Base-by-base conservation (phyloP, 2,888 invertebrate species). In the Mesorhabditis belari region DNA sequence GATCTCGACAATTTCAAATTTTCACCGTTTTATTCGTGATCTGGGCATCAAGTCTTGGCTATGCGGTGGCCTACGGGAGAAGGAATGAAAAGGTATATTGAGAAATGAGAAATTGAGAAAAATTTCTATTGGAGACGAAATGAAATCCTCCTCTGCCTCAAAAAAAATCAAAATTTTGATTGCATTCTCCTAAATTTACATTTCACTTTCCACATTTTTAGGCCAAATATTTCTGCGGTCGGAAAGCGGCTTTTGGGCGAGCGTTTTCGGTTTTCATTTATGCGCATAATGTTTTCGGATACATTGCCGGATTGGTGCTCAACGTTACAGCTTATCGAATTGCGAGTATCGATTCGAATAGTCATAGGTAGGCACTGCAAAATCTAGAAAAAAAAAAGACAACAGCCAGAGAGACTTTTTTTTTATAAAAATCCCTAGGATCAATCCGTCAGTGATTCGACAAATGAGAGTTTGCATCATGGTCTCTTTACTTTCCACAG, bases 191-290 rank as follows among this genome's bases (percentile, higher is more conserved):
- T 19, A 0, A 12, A 17, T 55, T 63, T 25, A 57, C 66, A 67
- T 24, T 63, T 65, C 5, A 57, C 58, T 28, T 62, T 63, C 5
- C 49, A 21, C 35, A 44, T 1, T 49, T 63, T 19, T 27, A 66
- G 66, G 66, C 60, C 0, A 55, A 56, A 19, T 73, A 73, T 57
- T 73, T 65, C 52, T 73, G 73, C 50, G 73, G 73, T 9, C 26
- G 73, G 54, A 73, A 73, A 56, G 73, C 71, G 3, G 70, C 73
- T 1, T 73, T 73, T 53, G 66, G 70, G 19, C 66, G 58, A 26
- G 60, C 60, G 26, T 70, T 66, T 50, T 67, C 66, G 5, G 61
- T 61, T n/a, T 69, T 65, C 50, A 68, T 70, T 19, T 70, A 70
- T 57, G 53, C 61, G 19, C 63, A 63, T 25, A 70, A 70, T 58